Conservation (phyloP, 2,113 vertebrate species). For the Turdus rufiventris region DNA sequence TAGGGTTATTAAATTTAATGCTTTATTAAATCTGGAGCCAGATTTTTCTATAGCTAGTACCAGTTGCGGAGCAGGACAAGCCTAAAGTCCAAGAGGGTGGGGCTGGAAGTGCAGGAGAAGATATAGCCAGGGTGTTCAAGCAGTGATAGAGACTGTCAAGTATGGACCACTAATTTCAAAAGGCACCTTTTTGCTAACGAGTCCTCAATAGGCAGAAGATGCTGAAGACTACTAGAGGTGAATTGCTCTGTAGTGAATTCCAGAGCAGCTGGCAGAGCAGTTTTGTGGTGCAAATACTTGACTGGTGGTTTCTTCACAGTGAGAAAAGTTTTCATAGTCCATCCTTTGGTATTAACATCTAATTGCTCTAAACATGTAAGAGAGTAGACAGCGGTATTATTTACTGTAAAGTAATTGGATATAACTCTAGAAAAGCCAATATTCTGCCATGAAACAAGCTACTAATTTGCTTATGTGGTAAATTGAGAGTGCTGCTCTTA, state of each 20-base stretch:
- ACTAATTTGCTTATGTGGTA: not conserved
- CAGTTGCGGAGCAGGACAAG: rapidly evolving
- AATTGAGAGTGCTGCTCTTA: not conserved
- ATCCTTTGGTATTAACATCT: not conserved
- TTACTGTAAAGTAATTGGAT: not conserved
- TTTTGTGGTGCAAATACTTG: rapidly evolving
- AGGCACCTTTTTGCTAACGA: not conserved
- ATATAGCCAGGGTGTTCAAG: not conserved
- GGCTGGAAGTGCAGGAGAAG: not conserved
- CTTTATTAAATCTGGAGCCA: not conserved
- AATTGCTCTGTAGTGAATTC: not conserved
- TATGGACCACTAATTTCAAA: not conserved
- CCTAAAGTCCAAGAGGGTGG: not conserved
- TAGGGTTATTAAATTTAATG: not conserved
- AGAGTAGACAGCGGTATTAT: not conserved
- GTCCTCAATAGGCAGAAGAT: not conserved
- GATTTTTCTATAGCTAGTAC: not conserved
- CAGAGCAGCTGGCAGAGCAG: not conserved
- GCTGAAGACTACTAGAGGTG: not conserved
- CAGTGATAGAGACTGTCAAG: not conserved
- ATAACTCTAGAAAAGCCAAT: not conserved
- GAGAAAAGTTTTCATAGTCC: not conserved
- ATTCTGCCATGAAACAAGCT: not conserved
- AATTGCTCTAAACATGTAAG: not conserved
- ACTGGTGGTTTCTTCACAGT: not conserved